A percentile compares a stretch with the other conserved stretches of the same genome.
Evolutionary conservation across 2,113 vertebrate species (phyloP).

Genomic region (Coptodon bakossiorum): DNA sequence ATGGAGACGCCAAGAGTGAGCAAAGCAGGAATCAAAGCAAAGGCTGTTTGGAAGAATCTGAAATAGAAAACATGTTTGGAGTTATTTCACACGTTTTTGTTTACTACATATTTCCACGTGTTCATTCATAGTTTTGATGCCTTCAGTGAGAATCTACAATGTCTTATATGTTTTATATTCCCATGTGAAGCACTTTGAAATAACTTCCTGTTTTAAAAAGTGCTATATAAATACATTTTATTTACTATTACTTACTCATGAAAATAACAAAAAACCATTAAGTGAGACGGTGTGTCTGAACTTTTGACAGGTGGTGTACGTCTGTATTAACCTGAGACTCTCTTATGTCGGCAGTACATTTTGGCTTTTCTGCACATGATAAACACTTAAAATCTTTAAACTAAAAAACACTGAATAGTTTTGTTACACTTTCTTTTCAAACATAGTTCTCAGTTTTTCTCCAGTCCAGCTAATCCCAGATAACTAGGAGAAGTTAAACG

Average conservation of each 20-base stretch:
- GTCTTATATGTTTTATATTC: neutral
- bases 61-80: neutral
- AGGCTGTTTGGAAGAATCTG: neutral
- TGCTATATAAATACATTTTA: neutral
- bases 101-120: neutral
- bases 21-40: too few relatives aligned
- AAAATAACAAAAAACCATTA: neutral
- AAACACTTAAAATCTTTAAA: neutral
- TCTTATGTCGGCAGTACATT: fast-evolving
- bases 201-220: neutral
- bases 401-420: neutral
- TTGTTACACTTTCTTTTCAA: neutral
- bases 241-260: neutral
- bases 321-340: neutral
- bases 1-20: too few relatives aligned
- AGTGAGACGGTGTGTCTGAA: neutral
- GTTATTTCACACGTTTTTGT: neutral
- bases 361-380: neutral
- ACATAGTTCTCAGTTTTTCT: neutral
- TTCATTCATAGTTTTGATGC: neutral
- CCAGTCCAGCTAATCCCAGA: neutral
- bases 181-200: neutral
- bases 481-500: neutral
- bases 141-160: neutral
- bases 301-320: fast-evolving